phyloP scores from a whole-genome alignment of 2,888 invertebrate species.

The Anarsia innoxiella region DNA sequence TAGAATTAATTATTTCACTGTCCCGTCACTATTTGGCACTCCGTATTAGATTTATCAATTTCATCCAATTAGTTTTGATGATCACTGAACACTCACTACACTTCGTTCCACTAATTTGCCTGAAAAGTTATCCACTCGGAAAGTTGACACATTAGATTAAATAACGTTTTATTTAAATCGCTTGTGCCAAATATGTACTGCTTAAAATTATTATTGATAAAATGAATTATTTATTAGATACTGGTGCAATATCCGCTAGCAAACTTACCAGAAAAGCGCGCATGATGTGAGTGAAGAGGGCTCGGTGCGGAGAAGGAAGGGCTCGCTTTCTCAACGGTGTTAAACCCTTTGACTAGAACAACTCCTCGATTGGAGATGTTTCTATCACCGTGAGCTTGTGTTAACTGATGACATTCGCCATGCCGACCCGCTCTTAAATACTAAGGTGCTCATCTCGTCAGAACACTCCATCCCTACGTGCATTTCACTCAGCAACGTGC shows the following conservation, averaged over 20 bases:
- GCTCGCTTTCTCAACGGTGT: slow-evolving; percentile 37
- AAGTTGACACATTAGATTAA: slow-evolving; percentile 19
- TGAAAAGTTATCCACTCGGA: slow-evolving; percentile 26
- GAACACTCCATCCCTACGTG: slow-evolving; percentile 70
- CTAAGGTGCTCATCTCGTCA: slow-evolving; percentile 68
- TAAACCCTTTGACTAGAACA: slow-evolving; percentile 33
- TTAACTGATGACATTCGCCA: slow-evolving; percentile 72
- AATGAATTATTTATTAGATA: not conserved
- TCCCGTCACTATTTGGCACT: slow-evolving; percentile 39
- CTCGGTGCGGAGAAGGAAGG: slow-evolving; percentile 25
- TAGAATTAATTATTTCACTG: no score
- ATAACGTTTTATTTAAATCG: slow-evolving; percentile 32
- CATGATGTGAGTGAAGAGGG: slow-evolving; percentile 46
- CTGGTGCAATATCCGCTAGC: slow-evolving; percentile 30
- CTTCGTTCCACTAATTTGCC: slow-evolving; percentile 28
- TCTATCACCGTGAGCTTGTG: slow-evolving; percentile 56
- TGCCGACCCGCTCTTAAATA: slow-evolving; percentile 71
- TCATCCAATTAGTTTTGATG: slow-evolving; percentile 5
- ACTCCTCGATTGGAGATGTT: slow-evolving; percentile 58
- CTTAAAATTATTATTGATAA: slow-evolving; percentile 13
- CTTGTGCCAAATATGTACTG: slow-evolving; percentile 47
- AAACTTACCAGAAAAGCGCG: slow-evolving; percentile 69
- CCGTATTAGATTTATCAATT: slow-evolving; percentile 26
- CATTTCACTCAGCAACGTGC: slow-evolving; percentile 69
- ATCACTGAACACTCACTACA: slow-evolving; percentile 47